These are phyloP conservation scores for Lasioglossum baleicum DNA, from an alignment of 1,140 invertebrate species.

Conservation along the genomic window DNA sequence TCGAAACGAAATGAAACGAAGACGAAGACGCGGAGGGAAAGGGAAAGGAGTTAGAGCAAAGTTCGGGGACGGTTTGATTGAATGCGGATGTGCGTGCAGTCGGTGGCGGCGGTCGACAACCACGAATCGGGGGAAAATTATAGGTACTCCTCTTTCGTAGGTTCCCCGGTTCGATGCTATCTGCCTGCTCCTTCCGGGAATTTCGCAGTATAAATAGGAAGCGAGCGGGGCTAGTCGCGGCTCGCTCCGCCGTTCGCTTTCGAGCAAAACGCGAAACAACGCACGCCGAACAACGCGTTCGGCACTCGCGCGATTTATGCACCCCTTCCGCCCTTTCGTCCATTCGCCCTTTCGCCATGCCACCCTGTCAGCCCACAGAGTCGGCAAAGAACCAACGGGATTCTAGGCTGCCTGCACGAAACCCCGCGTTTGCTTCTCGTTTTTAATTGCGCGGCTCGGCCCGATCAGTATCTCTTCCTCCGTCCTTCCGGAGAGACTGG, in stretches of 20 bases:
- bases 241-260: not conserved
- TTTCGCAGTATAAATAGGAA: constrained; percentile 68
- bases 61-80: constrained; percentile 59
- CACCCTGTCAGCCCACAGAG: not conserved
- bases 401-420: constrained; percentile 50
- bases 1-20: not conserved
- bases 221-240: constrained; percentile 36
- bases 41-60: not conserved
- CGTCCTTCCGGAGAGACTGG: too few relatives aligned
- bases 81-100: constrained; percentile 70
- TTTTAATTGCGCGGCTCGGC: constrained; percentile 35
- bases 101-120: constrained; percentile 44
- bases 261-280: constrained; percentile 16
- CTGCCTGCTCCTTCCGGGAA: constrained; percentile 62
- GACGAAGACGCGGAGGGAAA: not conserved
- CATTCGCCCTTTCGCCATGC: too few relatives aligned
- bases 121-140: constrained; percentile 65
- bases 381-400: constrained; percentile 8
- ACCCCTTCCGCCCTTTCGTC: constrained; percentile 30
- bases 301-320: constrained; percentile 61
- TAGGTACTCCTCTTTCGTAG: constrained; percentile 64
- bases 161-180: constrained; percentile 61
- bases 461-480: constrained; percentile 24
- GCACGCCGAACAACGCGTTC: constrained; percentile 36
- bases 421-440: constrained; percentile 10